A percentile compares a stretch with the other conserved stretches of the same genome.
phyloP scores from a whole-genome alignment of 2,797 vertebrate species.

The Nannoperca obscura region DNA sequence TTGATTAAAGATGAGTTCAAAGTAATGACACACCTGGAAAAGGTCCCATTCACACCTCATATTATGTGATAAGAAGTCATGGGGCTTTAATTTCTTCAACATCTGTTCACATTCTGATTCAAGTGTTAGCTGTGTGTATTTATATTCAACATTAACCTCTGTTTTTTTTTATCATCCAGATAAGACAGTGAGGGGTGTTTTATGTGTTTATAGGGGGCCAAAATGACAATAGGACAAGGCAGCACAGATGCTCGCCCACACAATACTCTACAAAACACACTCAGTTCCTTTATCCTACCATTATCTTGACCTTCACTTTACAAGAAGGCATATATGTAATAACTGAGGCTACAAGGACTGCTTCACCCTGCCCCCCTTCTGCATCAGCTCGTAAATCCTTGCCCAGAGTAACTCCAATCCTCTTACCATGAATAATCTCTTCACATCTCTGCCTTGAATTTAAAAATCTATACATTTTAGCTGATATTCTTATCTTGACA shows the following conservation, averaged over 20 bases:
- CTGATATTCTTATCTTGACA: constrained; percentile 29
- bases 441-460: constrained; percentile 48
- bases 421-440: constrained; percentile 53
- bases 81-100: neutral
- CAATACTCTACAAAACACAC: constrained; percentile 25
- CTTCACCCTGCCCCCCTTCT: constrained; percentile 8
- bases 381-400: constrained; percentile 52
- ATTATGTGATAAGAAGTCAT: neutral
- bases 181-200: neutral
- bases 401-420: constrained; percentile 48
- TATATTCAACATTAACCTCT: constrained; percentile 2
- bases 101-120: constrained; percentile 9
- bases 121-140: neutral
- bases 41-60: neutral
- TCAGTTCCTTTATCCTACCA: constrained; percentile 39
- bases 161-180: neutral
- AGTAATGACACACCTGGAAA: constrained; percentile 40
- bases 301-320: constrained; percentile 55
- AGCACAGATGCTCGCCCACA: constrained; percentile 5
- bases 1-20: constrained; percentile 48
- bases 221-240: constrained; percentile 18
- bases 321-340: constrained; percentile 39
- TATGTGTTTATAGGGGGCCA: constrained; percentile 32
- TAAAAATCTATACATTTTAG: constrained; percentile 44
- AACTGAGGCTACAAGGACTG: constrained; percentile 39